These are phyloP conservation scores for Odontomyia ornata DNA, from an alignment of 2,888 invertebrate genomes.

Conservation along the genomic window DNA sequence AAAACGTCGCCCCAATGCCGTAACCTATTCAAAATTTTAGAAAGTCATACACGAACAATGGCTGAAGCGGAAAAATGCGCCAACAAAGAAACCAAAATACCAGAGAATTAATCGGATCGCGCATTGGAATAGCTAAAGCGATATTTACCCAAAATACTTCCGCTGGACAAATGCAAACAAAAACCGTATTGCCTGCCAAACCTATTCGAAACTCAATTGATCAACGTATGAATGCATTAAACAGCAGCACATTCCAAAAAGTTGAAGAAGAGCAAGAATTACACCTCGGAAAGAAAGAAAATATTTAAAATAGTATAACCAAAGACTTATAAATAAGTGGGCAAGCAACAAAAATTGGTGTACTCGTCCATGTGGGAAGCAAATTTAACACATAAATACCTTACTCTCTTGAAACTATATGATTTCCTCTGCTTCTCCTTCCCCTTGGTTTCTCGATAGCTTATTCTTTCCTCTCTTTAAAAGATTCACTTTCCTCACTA, in stretches of 20 bases:
- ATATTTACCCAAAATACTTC: conserved; percentile 85
- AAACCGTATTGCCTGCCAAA: conserved; percentile 68
- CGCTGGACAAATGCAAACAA: conserved; percentile 70
- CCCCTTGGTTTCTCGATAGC: too few relatives aligned
- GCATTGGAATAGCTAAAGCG: conserved; percentile 75
- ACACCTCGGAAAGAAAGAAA: too few relatives aligned
- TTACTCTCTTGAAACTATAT: too few relatives aligned
- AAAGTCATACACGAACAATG: conserved; percentile 54
- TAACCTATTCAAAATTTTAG: conserved; percentile 60
- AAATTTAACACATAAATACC: too few relatives aligned
- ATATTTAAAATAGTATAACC: too few relatives aligned
- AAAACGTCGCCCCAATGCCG: conserved; percentile 63
- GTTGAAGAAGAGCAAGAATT: conserved; percentile 49
- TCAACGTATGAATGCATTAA: conserved; percentile 70
- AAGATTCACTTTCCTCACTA: too few relatives aligned
- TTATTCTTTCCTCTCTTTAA: too few relatives aligned
- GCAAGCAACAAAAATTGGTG: too few relatives aligned
- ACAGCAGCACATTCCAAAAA: conserved; percentile 55
- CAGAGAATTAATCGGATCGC: conserved; percentile 76
- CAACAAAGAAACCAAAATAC: conserved; percentile 78
- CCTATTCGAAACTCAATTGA: conserved; percentile 74
- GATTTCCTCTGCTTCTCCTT: too few relatives aligned
- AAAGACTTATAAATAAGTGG: too few relatives aligned
- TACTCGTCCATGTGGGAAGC: too few relatives aligned
- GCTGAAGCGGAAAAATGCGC: conserved; percentile 70